phyloP scores from a whole-genome alignment of 37 sponge, comb jelly and placozoan genomes.

The Beroe ovata region DNA sequence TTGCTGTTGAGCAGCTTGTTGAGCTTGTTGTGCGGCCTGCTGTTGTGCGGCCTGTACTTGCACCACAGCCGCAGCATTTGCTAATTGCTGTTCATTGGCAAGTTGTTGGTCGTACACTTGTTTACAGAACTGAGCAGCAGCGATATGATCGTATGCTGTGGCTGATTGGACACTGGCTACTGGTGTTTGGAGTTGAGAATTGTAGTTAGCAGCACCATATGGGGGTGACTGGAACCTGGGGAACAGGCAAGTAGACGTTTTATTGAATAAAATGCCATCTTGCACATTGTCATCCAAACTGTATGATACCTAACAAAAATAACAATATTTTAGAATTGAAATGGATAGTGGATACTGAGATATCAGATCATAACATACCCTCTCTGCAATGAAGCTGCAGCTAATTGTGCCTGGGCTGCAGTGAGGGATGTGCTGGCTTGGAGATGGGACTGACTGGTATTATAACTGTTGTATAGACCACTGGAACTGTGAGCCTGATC shows the following conservation, averaged over 20 bases:
- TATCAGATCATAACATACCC: too few relatives aligned
- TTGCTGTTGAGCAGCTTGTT: not conserved
- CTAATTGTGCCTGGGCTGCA: constrained; percentile 27
- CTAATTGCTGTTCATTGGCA: not conserved
- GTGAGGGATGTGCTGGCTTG: constrained; percentile 45
- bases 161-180: not conserved
- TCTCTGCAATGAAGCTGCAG: constrained; percentile 29
- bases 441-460: constrained; percentile 33
- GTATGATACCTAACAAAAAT: too few relatives aligned
- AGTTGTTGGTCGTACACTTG: constrained; percentile 10
- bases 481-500: constrained; percentile 6
- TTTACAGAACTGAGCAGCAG: constrained; percentile 1
- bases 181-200: not conserved
- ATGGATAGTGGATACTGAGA: too few relatives aligned
- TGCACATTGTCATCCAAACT: too few relatives aligned
- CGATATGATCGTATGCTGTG: not conserved
- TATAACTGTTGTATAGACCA: constrained; percentile 39
- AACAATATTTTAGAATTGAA: too few relatives aligned
- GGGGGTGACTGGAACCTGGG: constrained; percentile 60
- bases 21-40: constrained; percentile 1
- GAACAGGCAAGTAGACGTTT: too few relatives aligned
- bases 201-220: constrained; percentile 3
- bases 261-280: too few relatives aligned
- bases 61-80: not conserved
- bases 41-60: constrained; percentile 52